Conservation (phyloP, 2,797 vertebrate genomes). For the Ara ararauna region DNA sequence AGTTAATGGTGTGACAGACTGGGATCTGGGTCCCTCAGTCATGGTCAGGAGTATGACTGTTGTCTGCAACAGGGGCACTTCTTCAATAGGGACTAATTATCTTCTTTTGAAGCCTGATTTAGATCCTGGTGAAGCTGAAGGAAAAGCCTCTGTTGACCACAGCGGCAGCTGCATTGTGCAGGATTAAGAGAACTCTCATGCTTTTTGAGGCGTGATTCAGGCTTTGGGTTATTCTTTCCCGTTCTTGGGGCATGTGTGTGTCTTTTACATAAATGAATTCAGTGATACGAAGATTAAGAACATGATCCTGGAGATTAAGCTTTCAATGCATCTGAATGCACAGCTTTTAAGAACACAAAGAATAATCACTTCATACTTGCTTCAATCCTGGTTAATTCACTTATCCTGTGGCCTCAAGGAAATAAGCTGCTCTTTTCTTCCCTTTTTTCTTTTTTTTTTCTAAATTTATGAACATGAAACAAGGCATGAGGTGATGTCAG, state of each 20-base stretch:
- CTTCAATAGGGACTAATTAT: rapidly evolving
- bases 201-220: not conserved
- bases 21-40: not conserved
- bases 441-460: too few relatives aligned
- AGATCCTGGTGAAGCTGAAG: not conserved
- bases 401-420: not conserved
- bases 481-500: too few relatives aligned
- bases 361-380: not conserved
- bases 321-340: not conserved
- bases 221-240: not conserved
- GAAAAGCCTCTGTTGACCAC: not conserved
- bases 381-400: not conserved
- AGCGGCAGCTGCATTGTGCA: not conserved
- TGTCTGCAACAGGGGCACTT: not conserved
- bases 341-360: not conserved
- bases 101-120: not conserved
- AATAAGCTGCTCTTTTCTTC: not conserved
- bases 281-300: not conserved
- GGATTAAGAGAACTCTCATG: not conserved
- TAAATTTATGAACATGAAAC: not conserved
- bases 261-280: not conserved
- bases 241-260: not conserved
- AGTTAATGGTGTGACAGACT: not conserved
- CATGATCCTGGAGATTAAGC: not conserved
- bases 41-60: not conserved